phyloP scores from a whole-genome alignment of 2,888 invertebrate species.

The Emmelina monodactyla region DNA sequence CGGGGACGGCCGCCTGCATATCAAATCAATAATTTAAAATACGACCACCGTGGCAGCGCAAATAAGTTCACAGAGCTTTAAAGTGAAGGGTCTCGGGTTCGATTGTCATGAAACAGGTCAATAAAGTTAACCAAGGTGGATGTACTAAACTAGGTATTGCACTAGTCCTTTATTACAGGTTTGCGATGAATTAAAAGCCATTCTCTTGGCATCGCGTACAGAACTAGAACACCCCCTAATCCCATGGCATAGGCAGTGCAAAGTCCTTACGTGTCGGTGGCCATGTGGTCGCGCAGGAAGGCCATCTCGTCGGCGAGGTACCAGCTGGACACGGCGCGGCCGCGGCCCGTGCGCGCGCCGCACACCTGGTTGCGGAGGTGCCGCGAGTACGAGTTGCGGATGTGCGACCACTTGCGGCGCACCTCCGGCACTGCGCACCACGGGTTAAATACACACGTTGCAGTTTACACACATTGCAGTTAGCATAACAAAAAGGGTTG shows the following conservation, averaged over 20 bases:
- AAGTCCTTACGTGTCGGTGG: slow-evolving; percentile 52
- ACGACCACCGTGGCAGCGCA: too few species aligned
- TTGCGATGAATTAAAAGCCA: too few species aligned
- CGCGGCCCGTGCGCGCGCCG: slow-evolving; percentile 52
- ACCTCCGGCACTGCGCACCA: slow-evolving; percentile 42
- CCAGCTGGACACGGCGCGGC: slow-evolving; percentile 50
- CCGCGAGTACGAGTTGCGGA: slow-evolving; percentile 58
- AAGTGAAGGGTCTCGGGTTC: too few species aligned
- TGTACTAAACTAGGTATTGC: too few species aligned
- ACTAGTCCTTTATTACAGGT: too few species aligned
- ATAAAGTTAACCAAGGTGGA: too few species aligned
- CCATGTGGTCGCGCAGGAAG: slow-evolving; percentile 56
- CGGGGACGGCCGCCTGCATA: slow-evolving; percentile 27
- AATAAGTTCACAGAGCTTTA: too few species aligned
- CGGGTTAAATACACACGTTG: not conserved
- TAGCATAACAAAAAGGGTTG: not conserved
- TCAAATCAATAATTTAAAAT: not conserved
- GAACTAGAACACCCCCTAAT: too few species aligned
- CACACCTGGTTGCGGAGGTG: slow-evolving; percentile 56
- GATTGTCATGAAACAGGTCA: too few species aligned
- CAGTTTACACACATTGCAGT: not conserved
- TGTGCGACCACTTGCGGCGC: slow-evolving; percentile 56
- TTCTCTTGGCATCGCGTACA: too few species aligned
- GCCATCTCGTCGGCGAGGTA: slow-evolving; percentile 55
- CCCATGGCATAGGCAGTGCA: too few species aligned